phyloP scores from a whole-genome alignment of 2,797 vertebrate species.

The Gallinago stenura region DNA sequence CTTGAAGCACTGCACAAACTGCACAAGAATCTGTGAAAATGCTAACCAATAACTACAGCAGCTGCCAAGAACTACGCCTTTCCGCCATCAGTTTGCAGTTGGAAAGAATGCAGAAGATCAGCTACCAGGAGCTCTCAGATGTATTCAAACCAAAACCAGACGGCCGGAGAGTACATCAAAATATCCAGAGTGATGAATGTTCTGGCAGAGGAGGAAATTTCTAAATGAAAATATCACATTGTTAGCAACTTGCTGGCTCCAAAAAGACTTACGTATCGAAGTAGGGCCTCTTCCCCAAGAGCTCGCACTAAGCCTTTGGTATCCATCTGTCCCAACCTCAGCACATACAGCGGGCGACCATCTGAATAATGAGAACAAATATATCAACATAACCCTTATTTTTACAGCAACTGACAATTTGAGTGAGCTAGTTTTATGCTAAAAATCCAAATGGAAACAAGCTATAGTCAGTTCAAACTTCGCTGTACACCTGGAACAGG shows the following conservation, averaged over 20 bases:
- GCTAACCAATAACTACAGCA: background rate
- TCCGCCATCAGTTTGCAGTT: background rate
- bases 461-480: background rate
- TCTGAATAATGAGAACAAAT: slow-evolving; percentile 77
- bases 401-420: background rate
- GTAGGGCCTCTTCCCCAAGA: slow-evolving; percentile 95
- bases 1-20: background rate
- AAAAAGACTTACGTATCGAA: slow-evolving; percentile 89
- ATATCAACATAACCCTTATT: background rate
- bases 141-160: background rate
- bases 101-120: background rate
- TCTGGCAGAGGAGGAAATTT: background rate
- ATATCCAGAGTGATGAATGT: background rate
- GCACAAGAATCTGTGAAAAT: background rate
- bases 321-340: slow-evolving; percentile 98
- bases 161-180: background rate
- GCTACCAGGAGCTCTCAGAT: background rate
- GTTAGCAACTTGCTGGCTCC: background rate
- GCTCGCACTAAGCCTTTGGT: slow-evolving; percentile 96
- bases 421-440: background rate
- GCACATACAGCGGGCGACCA: slow-evolving; percentile 93
- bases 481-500: background rate
- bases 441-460: background rate
- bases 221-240: background rate
- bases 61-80: slow-evolving; percentile 13